phyloP scores from a whole-genome alignment of 2,888 invertebrate genomes.

The Bembecia ichneumoniformis region DNA sequence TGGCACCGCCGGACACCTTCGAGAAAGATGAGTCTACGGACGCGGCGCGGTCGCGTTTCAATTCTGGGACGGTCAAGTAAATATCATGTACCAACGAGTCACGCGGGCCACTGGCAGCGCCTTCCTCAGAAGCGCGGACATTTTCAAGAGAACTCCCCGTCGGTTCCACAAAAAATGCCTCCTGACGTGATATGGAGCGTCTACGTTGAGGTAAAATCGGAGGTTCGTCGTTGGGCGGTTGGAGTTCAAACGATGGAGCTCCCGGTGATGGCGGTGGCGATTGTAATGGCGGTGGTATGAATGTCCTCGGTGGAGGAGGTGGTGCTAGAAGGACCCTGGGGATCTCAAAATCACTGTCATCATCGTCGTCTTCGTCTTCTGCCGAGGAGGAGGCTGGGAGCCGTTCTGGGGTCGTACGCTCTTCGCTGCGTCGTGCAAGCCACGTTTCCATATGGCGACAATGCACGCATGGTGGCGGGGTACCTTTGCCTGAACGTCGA shows the following conservation, averaged over 20 bases:
- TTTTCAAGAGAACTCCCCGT: constrained; percentile 80
- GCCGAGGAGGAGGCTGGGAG: constrained; percentile 50
- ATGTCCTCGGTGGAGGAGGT: constrained; percentile 66
- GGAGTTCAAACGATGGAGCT: constrained; percentile 72
- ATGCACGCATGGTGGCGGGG: constrained; percentile 81
- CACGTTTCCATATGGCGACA: constrained; percentile 84
- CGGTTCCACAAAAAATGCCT: constrained; percentile 85
- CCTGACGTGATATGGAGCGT: constrained; percentile 85
- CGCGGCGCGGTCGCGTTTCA: constrained; percentile 87
- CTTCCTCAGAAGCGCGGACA: constrained; percentile 71
- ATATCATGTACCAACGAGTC: constrained; percentile 77
- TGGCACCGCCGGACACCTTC: constrained; percentile 79
- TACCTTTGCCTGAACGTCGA: constrained; percentile 75
- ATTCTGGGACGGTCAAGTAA: constrained; percentile 85
- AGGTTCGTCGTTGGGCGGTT: constrained; percentile 64
- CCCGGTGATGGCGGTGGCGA: constrained; percentile 70
- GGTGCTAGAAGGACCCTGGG: constrained; percentile 76
- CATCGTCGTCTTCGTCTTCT: constrained; percentile 62
- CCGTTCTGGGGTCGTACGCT: constrained; percentile 50
- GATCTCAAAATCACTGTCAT: constrained; percentile 61
- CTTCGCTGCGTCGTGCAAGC: constrained; percentile 67
- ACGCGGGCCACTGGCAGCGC: constrained; percentile 36
- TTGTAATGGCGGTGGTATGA: constrained; percentile 42
- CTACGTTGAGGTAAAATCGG: constrained; percentile 69
- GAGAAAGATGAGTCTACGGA: constrained; percentile 91